Evolutionary conservation across 1,140 invertebrate species (phyloP).

Genomic region (Chrysoperla carnea): DNA sequence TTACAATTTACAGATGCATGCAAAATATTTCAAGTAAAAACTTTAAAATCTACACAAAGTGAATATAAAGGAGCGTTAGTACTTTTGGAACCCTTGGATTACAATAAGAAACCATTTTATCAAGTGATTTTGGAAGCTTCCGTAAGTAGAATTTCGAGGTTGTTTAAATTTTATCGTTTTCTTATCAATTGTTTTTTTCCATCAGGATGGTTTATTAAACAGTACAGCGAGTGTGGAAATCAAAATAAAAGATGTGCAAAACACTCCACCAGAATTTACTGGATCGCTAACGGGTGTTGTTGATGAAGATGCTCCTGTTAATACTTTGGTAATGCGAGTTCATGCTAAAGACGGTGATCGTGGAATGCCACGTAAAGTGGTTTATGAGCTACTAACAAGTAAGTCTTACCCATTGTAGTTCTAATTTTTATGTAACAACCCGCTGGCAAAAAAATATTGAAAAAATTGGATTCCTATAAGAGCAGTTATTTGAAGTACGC

Average conservation of each 20-base stretch:
- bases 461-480: no score
- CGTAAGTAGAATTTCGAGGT: conserved; percentile 27
- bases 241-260: conserved; percentile 64
- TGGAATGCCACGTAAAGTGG: conserved; percentile 56
- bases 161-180: background rate
- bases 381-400: conserved; percentile 67
- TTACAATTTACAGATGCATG: conserved; percentile 50
- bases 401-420: conserved; percentile 21
- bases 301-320: conserved; percentile 68
- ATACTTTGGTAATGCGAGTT: conserved; percentile 60
- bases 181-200: background rate
- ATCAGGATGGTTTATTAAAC: conserved; percentile 59
- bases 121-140: conserved; percentile 50
- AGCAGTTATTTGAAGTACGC: background rate
- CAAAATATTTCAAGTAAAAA: conserved; percentile 46
- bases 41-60: conserved; percentile 39
- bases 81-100: conserved; percentile 43
- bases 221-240: conserved; percentile 55
- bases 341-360: conserved; percentile 68
- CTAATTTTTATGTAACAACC: background rate
- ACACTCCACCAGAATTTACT: conserved; percentile 64
- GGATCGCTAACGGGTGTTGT: conserved; percentile 63
- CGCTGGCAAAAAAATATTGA: no score
- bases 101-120: conserved; percentile 53
- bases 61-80: conserved; percentile 44